These are phyloP conservation scores for Seriola aureovittata DNA, from an alignment of 2,113 vertebrate species.

Conservation along the genomic window DNA sequence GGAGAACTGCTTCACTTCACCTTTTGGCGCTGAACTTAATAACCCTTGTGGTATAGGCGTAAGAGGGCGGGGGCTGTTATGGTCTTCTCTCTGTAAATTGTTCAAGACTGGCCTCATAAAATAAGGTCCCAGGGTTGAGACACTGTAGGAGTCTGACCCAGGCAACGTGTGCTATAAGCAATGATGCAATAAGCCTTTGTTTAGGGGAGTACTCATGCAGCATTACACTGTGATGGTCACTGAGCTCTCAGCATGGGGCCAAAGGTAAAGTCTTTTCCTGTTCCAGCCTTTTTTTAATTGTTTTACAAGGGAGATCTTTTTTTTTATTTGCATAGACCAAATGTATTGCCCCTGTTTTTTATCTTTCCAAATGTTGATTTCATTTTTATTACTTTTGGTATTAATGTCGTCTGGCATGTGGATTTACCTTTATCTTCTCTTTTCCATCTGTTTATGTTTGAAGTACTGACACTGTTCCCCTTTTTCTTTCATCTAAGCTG, in stretches of 20 bases:
- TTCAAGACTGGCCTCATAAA: slow-evolving; percentile 44
- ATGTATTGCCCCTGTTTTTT: background rate
- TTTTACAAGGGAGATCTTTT: background rate
- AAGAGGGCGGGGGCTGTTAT: background rate
- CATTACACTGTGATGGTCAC: slow-evolving; percentile 40
- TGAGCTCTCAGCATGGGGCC: slow-evolving; percentile 39
- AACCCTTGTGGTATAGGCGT: background rate
- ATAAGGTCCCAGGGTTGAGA: slow-evolving; percentile 50
- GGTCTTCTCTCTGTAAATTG: slow-evolving; percentile 43
- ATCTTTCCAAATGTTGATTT: background rate
- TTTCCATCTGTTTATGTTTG: slow-evolving; percentile 27
- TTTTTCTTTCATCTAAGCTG: slow-evolving; percentile 34
- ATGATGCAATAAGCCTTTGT: slow-evolving; percentile 65
- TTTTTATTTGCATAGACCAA: background rate
- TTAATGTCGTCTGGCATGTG: background rate
- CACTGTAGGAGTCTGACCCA: slow-evolving; percentile 56
- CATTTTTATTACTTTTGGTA: background rate
- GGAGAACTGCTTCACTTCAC: background rate
- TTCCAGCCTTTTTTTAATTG: slow-evolving; percentile 13
- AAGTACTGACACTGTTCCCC: slow-evolving; percentile 1
- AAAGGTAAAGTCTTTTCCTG: slow-evolving; percentile 12
- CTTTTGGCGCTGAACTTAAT: background rate
- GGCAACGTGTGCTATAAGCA: slow-evolving; percentile 35
- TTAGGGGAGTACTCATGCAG: slow-evolving; percentile 35
- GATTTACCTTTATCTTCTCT: slow-evolving; percentile 20